phyloP scores from a whole-genome alignment of 2,113 vertebrate species.

The Gymnogyps californianus region DNA sequence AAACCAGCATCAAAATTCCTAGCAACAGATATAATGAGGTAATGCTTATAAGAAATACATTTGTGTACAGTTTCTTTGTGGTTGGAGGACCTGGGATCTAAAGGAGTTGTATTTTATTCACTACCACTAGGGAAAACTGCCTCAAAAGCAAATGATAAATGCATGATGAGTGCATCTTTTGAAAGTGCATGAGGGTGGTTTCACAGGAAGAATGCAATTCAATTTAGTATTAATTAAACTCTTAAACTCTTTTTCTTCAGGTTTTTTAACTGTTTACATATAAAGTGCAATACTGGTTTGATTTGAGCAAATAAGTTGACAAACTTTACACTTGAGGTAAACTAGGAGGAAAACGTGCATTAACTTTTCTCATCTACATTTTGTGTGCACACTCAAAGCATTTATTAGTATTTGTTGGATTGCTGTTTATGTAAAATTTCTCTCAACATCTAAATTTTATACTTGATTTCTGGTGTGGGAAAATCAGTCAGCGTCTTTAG shows the following conservation, averaged over 20 bases:
- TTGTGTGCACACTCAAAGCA: not conserved
- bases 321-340: not conserved
- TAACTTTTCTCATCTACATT: not conserved
- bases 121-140: not conserved
- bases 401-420: not conserved
- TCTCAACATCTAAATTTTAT: not conserved
- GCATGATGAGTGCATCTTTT: not conserved
- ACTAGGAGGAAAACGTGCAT: not conserved
- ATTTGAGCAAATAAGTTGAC: not conserved
- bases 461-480: not conserved
- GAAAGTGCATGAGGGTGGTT: not conserved
- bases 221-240: not conserved
- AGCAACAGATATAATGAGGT: conserved; percentile 98
- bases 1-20: conserved; percentile 97
- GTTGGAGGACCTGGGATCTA: not conserved
- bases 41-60: not conserved
- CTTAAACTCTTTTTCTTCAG: not conserved
- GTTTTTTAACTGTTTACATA: not conserved
- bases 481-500: not conserved
- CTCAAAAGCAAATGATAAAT: not conserved
- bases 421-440: not conserved
- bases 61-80: not conserved
- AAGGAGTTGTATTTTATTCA: not conserved
- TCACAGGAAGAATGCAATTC: not conserved
- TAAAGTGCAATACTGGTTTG: not conserved